Evolutionary conservation across 2,888 invertebrate genomes (phyloP).

Genomic region (Cerastoderma edule): DNA sequence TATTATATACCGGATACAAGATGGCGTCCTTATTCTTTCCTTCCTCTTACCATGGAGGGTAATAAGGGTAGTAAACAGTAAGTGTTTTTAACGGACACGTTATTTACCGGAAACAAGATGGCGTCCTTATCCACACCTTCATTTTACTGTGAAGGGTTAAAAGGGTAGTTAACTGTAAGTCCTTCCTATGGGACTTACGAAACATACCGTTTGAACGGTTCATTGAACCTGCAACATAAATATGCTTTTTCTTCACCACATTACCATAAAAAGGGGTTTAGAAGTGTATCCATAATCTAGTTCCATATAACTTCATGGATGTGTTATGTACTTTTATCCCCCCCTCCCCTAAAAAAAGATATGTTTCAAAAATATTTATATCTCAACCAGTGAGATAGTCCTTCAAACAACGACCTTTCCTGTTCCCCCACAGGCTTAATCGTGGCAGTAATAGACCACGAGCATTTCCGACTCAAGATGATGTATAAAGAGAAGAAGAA

Average conservation of each 20-base stretch:
- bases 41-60: conserved; percentile 74
- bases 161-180: background rate
- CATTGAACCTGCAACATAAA: background rate
- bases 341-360: background rate
- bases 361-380: background rate
- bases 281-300: too few species aligned
- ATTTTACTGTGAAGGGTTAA: background rate
- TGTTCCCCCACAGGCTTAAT: conserved; percentile 65
- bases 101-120: background rate
- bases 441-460: conserved; percentile 73
- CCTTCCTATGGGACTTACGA: background rate
- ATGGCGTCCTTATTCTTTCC: conserved; percentile 54
- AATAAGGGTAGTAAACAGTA: conserved; percentile 75
- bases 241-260: background rate
- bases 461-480: conserved; percentile 72
- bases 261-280: too few species aligned
- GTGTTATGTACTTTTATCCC: too few species aligned
- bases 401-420: conserved; percentile 31
- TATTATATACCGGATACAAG: conserved; percentile 56
- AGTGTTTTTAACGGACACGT: conserved; percentile 34
- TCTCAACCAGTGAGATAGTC: background rate
- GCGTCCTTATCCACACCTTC: background rate
- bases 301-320: too few species aligned
- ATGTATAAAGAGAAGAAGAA: conserved; percentile 75
- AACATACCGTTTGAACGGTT: background rate